Evolutionary conservation across 2,888 invertebrate species (phyloP), one percentile per base, ranked within the genome.

Genomic region (Sarcophaga subvicina): DNA sequence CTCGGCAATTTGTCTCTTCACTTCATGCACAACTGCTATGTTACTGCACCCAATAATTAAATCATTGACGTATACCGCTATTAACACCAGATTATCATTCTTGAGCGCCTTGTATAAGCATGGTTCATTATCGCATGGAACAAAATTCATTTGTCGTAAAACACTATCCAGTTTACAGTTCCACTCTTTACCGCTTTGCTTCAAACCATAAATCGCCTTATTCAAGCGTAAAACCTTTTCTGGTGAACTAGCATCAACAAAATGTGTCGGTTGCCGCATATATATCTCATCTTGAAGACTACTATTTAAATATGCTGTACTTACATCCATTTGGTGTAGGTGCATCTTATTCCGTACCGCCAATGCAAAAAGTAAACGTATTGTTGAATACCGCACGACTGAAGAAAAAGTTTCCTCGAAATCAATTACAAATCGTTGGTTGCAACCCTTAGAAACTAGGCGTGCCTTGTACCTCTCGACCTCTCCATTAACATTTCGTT

Each of bases 311-410:
- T 87, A 88, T 14, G 88, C 88, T 11, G 83, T 81, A n/a, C 73
- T 71, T 8, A 87, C 87, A 66, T 88, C 87, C 45, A 88, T 64
- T 64, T 88, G 88, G 49, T 86, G 88, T 14, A 88, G 22, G 25
- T 83, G 67, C 76, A 88, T 71, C 17, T 82, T 82, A n/a, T 82
- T 37, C 66, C 72, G 69, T 4, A 75, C 85, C 17, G 88, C 80
- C 5, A 89, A 54, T n/a, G 88, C 87, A 47, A 86, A 73, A 27
- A 88, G 14, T 25, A 25, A 22, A 22, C 22, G 22, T 22, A 22
- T 22, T 22, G 22, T 22, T 22, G 22, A 22, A 22, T 22, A 22
- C 22, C 22, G 22, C 22, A 22, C 22, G 22, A 22, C 22, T 22
- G 22, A 1, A 22, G 22, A 22, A 22, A 22, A 22, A 22, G 22